Evolutionary conservation across 2,888 invertebrate species (phyloP).

Genomic region (Parnassius glacialis): DNA sequence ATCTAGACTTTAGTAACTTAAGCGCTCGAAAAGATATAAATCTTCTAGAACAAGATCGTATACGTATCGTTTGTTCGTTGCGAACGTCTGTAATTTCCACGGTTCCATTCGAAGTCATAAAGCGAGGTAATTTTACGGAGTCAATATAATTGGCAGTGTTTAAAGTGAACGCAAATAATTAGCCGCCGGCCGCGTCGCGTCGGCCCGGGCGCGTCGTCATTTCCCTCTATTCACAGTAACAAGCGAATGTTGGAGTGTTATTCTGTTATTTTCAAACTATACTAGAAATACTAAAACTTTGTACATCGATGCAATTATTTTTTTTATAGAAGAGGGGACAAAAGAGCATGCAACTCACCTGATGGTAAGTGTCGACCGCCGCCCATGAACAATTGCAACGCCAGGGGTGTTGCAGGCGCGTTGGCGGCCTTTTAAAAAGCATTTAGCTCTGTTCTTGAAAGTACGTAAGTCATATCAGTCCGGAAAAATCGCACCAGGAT

Average conservation of each 20-base stretch:
- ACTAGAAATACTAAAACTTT: conserved; percentile 1
- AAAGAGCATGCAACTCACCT: too few species aligned
- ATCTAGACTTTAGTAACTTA: not conserved
- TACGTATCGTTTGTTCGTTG: not conserved
- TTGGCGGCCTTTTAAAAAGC: too few species aligned
- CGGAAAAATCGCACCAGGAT: too few species aligned
- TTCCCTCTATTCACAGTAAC: conserved; percentile 47
- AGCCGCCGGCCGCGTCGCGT: conserved; percentile 32
- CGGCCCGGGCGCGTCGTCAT: conserved; percentile 33
- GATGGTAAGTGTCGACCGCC: too few species aligned
- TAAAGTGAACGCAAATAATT: conserved; percentile 65
- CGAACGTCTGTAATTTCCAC: conserved; percentile 19
- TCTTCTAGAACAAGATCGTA: conserved; percentile 10
- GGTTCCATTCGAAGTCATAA: conserved; percentile 16
- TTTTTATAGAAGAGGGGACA: too few species aligned
- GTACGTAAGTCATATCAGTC: too few species aligned
- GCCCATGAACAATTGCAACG: too few species aligned
- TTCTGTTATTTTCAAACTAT: conserved; percentile 38
- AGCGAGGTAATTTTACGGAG: conserved; percentile 26
- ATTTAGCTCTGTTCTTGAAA: too few species aligned
- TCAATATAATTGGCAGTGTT: conserved; percentile 55
- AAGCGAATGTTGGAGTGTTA: conserved; percentile 35
- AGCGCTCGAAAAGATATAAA: conserved; percentile 6
- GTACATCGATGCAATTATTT: not conserved
- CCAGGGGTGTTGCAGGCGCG: too few species aligned